These are phyloP conservation scores for Capreolus pygargus DNA, from an alignment of 2,113 vertebrate species.

Conservation along the genomic window DNA sequence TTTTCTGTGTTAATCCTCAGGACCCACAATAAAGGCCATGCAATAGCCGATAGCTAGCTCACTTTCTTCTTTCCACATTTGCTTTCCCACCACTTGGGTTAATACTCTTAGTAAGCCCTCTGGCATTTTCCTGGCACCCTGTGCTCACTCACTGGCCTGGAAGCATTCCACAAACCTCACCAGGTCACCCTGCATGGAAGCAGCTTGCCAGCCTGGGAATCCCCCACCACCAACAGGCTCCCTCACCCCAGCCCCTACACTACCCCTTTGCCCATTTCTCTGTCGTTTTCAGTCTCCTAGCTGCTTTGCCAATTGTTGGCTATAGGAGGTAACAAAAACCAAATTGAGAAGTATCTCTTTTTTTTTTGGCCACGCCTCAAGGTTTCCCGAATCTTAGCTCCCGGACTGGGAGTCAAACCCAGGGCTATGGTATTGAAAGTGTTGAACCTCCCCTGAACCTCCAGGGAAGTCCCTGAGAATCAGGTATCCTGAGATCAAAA, in stretches of 20 bases:
- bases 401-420: background rate
- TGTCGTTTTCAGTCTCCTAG: background rate
- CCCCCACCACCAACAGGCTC: background rate
- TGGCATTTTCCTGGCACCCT: background rate
- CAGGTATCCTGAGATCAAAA: background rate
- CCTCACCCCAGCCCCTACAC: background rate
- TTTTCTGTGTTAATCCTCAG: background rate
- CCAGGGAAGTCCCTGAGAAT: background rate
- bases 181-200: background rate
- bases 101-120: background rate
- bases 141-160: background rate
- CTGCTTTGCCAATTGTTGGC: background rate
- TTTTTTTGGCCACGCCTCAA: background rate
- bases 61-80: background rate
- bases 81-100: background rate
- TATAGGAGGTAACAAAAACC: background rate
- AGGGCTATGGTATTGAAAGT: background rate
- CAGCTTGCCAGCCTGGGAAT: background rate
- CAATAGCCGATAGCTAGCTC: background rate
- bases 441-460: background rate
- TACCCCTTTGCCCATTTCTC: background rate
- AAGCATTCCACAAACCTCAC: background rate
- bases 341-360: background rate
- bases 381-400: background rate
- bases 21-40: background rate